A percentile compares a stretch with the other conserved stretches of the same genome.
Conservation (phyloP, 30 jellyfish, hydroid and myxozoan species). For the Chrysaora quinquecirrha region DNA sequence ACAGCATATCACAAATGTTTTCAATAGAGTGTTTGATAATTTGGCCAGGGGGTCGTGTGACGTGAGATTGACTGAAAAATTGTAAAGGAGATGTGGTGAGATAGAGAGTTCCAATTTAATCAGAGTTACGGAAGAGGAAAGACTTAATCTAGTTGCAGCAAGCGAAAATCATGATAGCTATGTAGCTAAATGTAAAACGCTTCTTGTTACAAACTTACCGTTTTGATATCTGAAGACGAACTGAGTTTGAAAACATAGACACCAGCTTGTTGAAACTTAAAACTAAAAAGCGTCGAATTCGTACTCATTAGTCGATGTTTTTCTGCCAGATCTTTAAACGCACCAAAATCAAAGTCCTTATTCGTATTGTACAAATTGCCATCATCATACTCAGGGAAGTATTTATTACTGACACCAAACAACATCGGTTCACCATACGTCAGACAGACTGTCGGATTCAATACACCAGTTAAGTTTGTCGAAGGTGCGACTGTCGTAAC, state of each 20-base stretch:
- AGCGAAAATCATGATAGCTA: background rate
- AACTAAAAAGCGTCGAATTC: slow-evolving; percentile 81
- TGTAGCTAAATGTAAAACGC: background rate
- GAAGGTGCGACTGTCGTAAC: slow-evolving; percentile 59
- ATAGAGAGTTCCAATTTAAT: too few species aligned
- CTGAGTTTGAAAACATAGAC: slow-evolving; percentile 91
- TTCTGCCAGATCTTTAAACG: slow-evolving; percentile 85
- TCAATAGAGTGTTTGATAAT: too few species aligned
- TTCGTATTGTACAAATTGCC: slow-evolving; percentile 89
- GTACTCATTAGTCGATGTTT: slow-evolving; percentile 74
- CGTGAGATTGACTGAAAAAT: too few species aligned
- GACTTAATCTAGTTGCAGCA: background rate
- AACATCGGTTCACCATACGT: slow-evolving; percentile 72
- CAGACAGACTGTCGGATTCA: slow-evolving; percentile 89
- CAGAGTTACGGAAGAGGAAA: too few species aligned
- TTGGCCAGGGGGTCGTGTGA: too few species aligned
- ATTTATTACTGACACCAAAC: slow-evolving; percentile 83
- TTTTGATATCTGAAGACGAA: slow-evolving; percentile 54
- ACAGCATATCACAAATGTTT: too few species aligned
- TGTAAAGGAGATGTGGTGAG: too few species aligned
- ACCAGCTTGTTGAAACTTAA: slow-evolving; percentile 81
- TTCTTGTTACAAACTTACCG: slow-evolving; percentile 60
- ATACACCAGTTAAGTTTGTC: slow-evolving; percentile 76
- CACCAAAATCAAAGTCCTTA: slow-evolving; percentile 91
- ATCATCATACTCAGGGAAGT: slow-evolving; percentile 89